Conservation (phyloP, 2,888 invertebrate species). For the Chymomyza procnemis region DNA sequence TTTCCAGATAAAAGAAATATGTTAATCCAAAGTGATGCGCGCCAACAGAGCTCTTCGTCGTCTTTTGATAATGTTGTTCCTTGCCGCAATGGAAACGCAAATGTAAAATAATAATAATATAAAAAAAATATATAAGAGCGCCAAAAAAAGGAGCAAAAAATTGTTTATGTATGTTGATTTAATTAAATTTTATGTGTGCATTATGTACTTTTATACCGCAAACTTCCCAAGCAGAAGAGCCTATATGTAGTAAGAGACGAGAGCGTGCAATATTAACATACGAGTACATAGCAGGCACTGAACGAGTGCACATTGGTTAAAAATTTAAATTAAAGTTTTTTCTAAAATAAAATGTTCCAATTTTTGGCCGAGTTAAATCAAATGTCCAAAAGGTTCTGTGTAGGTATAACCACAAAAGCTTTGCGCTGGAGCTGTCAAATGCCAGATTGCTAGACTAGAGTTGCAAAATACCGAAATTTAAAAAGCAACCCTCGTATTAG, state of each 20-base stretch:
- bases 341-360: no score
- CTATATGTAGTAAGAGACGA: neutral
- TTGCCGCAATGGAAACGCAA: slow-evolving; percentile 2
- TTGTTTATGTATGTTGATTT: slow-evolving; percentile 50
- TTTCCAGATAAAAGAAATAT: slow-evolving; percentile 50
- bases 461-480: no score
- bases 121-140: no score
- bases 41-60: slow-evolving; percentile 3
- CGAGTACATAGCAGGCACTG: neutral
- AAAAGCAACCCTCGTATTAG: no score
- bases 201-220: neutral
- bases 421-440: no score
- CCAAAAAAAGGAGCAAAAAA: slow-evolving; percentile 29
- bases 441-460: no score
- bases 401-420: no score
- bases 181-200: slow-evolving; percentile 43
- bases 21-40: slow-evolving; percentile 41
- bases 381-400: no score
- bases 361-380: no score
- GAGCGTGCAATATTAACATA: neutral
- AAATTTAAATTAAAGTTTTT: no score
- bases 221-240: neutral
- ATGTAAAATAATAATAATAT: slow-evolving; percentile 20
- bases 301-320: neutral
- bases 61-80: slow-evolving; percentile 26